These are phyloP conservation scores for Eurytoma adleriae DNA, from an alignment of 2,888 invertebrate genomes.

Conservation along the genomic window DNA sequence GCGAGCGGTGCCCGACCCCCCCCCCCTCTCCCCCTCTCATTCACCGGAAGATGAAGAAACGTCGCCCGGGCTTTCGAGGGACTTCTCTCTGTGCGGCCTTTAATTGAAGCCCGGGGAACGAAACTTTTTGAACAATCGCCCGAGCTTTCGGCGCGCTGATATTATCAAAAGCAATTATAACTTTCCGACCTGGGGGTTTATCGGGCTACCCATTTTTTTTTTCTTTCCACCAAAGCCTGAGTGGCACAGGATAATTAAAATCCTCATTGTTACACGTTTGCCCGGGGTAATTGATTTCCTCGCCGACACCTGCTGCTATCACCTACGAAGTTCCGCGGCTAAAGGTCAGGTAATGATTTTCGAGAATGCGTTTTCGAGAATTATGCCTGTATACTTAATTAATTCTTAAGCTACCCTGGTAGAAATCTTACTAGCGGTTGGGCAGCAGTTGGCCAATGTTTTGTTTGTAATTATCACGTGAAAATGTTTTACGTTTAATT, in stretches of 20 bases:
- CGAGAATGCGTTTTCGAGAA: background rate
- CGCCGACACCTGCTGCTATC: constrained; percentile 29
- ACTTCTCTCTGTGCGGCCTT: constrained; percentile 19
- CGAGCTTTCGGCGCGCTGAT: constrained; percentile 36
- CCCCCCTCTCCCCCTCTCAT: background rate
- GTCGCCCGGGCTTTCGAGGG: constrained; percentile 17
- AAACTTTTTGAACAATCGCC: constrained; percentile 49
- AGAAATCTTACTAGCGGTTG: too few relatives aligned
- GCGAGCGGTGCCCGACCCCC: background rate
- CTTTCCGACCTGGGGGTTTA: constrained; percentile 46
- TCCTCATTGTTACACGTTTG: constrained; percentile 26
- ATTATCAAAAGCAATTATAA: constrained; percentile 56
- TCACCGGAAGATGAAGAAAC: constrained; percentile 16
- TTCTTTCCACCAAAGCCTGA: background rate
- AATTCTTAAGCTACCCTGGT: too few relatives aligned
- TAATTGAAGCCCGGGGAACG: constrained; percentile 36
- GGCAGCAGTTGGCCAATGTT: too few relatives aligned
- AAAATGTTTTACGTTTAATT: too few relatives aligned
- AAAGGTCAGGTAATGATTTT: background rate
- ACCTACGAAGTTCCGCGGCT: background rate
- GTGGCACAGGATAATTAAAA: constrained; percentile 50
- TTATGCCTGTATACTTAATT: too few relatives aligned
- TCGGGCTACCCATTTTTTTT: background rate
- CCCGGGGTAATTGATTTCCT: constrained; percentile 47
- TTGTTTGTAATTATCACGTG: too few relatives aligned